Conservation (phyloP, 1,140 invertebrate genomes). For the Micrasema minimum region DNA sequence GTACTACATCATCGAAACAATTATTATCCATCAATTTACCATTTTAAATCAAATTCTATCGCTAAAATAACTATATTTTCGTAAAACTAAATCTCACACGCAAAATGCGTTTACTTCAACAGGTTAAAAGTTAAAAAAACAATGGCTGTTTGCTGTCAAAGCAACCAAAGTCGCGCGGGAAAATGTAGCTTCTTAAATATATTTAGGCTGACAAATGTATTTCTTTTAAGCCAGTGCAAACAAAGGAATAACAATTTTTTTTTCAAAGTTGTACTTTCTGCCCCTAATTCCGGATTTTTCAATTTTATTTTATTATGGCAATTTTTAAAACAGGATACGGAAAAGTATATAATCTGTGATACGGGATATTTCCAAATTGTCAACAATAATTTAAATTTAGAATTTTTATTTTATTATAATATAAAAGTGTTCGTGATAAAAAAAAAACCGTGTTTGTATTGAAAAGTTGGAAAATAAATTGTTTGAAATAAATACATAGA, state of each 20-base stretch:
- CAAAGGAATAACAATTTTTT: not conserved
- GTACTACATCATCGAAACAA: not conserved
- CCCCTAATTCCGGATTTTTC: no score
- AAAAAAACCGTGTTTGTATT: no score
- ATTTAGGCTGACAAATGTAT: not conserved
- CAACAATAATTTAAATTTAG: slow-evolving; percentile 19
- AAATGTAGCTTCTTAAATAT: slow-evolving; percentile 7
- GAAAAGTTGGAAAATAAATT: no score
- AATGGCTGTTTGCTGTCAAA: not conserved
- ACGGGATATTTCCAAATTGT: not conserved
- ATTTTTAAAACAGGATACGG: slow-evolving; percentile 6
- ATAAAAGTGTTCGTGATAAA: no score
- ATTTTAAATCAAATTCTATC: slow-evolving; percentile 1
- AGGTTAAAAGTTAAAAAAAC: not conserved
- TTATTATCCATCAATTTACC: not conserved
- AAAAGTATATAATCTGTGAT: not conserved
- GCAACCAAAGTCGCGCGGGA: slow-evolving; percentile 26
- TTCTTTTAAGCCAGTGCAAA: not conserved
- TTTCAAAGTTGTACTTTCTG: not conserved
- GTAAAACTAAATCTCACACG: not conserved
- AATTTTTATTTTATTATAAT: no score
- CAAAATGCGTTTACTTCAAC: not conserved
- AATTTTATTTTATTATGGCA: not conserved
- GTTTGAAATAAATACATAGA: no score
- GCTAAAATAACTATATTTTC: not conserved